Percentiles rank a stretch among this genome's conserved stretches.
Conservation (phyloP, 2,888 invertebrate genomes). For the Rhingia campestris region DNA sequence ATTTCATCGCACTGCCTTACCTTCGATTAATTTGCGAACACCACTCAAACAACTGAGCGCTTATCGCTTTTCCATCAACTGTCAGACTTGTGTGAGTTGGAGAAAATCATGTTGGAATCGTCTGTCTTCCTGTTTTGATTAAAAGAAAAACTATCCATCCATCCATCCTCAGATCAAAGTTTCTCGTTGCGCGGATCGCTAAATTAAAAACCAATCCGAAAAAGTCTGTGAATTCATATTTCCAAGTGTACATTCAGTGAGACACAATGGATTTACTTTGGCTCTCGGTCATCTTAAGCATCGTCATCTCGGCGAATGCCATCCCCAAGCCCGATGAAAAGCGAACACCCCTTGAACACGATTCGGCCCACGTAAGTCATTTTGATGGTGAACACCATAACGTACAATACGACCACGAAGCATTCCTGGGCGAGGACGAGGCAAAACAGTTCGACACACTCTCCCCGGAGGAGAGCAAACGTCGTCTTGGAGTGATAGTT, state of each 20-base stretch:
- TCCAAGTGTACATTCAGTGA: background rate
- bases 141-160: slow-evolving; percentile 23
- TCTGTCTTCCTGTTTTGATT: slow-evolving; percentile 61
- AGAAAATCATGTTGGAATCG: slow-evolving; percentile 68
- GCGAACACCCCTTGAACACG: slow-evolving; percentile 87
- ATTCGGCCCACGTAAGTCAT: slow-evolving; percentile 91
- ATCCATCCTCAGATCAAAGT: slow-evolving; percentile 16
- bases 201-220: background rate
- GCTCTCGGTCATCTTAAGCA: slow-evolving; percentile 48
- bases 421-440: slow-evolving; percentile 96
- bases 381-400: slow-evolving; percentile 91
- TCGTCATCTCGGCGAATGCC: slow-evolving; percentile 81
- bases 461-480: slow-evolving; percentile 96
- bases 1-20: slow-evolving; percentile 25
- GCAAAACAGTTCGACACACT: slow-evolving; percentile 97
- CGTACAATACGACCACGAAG: slow-evolving; percentile 97
- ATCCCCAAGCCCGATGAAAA: slow-evolving; percentile 90
- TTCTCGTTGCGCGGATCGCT: background rate
- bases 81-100: slow-evolving; percentile 71
- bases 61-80: slow-evolving; percentile 38
- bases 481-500: slow-evolving; percentile 93
- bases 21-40: slow-evolving; percentile 24
- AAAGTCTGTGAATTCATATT: slow-evolving; percentile 5
- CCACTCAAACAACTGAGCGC: background rate
- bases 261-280: slow-evolving; percentile 51